phyloP scores from a whole-genome alignment of 2,113 vertebrate genomes.

The Chionis minor region DNA sequence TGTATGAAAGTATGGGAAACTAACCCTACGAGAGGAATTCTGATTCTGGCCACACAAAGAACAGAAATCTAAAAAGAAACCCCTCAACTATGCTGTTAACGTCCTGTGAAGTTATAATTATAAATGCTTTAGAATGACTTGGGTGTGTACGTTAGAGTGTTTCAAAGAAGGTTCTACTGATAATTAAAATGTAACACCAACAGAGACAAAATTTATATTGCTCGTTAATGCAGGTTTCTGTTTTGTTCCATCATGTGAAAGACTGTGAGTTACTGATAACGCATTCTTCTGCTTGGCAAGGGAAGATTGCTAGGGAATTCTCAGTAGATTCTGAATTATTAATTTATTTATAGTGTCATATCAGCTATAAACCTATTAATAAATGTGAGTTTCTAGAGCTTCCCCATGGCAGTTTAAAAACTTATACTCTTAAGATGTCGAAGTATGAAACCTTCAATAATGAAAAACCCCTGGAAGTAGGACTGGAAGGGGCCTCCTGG shows the following conservation, averaged over 20 bases:
- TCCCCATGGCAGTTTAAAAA: conserved; percentile 48
- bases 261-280: not conserved
- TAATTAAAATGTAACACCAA: not conserved
- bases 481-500: conserved; percentile 51
- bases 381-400: conserved; percentile 49
- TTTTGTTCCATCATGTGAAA: not conserved
- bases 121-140: not conserved
- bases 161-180: not conserved
- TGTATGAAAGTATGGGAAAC: not conserved
- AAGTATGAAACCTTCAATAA: conserved; percentile 53
- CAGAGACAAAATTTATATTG: not conserved
- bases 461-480: conserved; percentile 32
- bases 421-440: conserved; percentile 36
- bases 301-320: conserved; percentile 32
- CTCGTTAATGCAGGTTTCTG: not conserved
- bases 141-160: not conserved
- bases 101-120: not conserved
- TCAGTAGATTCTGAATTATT: conserved; percentile 54
- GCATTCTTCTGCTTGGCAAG: not conserved
- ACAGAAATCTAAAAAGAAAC: not conserved
- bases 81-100: not conserved
- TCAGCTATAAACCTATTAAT: conserved; percentile 59
- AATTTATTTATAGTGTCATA: conserved; percentile 66
- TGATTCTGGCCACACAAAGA: not conserved
- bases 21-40: not conserved